These are phyloP conservation scores for Rhingia campestris DNA, from an alignment of 2,888 invertebrate genomes.

Conservation along the genomic window DNA sequence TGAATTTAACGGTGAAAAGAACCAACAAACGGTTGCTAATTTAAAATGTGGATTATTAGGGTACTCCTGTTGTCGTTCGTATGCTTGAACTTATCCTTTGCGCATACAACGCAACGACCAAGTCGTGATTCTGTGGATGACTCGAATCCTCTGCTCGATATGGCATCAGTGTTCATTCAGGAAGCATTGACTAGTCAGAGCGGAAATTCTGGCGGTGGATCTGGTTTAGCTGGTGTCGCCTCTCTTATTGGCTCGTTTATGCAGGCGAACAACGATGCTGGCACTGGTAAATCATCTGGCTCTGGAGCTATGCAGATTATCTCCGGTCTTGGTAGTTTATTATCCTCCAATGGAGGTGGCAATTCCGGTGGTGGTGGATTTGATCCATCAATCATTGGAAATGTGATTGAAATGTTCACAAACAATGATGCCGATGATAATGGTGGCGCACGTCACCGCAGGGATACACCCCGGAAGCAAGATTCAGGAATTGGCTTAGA, in stretches of 20 bases:
- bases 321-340: slow-evolving; percentile 81
- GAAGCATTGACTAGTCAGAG: slow-evolving; percentile 83
- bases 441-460: slow-evolving; percentile 72
- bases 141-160: slow-evolving; percentile 87
- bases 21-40: background rate
- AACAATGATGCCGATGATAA: slow-evolving; percentile 76
- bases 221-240: slow-evolving; percentile 84
- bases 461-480: slow-evolving; percentile 65
- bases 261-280: slow-evolving; percentile 86
- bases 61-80: slow-evolving; percentile 78
- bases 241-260: slow-evolving; percentile 87
- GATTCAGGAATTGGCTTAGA: slow-evolving; percentile 84
- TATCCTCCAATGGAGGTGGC: slow-evolving; percentile 77
- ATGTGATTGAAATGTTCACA: slow-evolving; percentile 85
- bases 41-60: slow-evolving; percentile 78
- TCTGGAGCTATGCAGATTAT: slow-evolving; percentile 82
- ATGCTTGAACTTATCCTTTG: slow-evolving; percentile 79
- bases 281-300: slow-evolving; percentile 78
- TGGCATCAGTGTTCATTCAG: slow-evolving; percentile 87
- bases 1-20: slow-evolving; percentile 31
- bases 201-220: slow-evolving; percentile 80
- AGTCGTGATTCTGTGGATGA: slow-evolving; percentile 83
- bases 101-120: slow-evolving; percentile 78
- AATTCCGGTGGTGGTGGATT: slow-evolving; percentile 84
- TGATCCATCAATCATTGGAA: slow-evolving; percentile 85